Evolutionary conservation across 2,888 invertebrate genomes (phyloP).

Genomic region (Eupithecia abbreviata): DNA sequence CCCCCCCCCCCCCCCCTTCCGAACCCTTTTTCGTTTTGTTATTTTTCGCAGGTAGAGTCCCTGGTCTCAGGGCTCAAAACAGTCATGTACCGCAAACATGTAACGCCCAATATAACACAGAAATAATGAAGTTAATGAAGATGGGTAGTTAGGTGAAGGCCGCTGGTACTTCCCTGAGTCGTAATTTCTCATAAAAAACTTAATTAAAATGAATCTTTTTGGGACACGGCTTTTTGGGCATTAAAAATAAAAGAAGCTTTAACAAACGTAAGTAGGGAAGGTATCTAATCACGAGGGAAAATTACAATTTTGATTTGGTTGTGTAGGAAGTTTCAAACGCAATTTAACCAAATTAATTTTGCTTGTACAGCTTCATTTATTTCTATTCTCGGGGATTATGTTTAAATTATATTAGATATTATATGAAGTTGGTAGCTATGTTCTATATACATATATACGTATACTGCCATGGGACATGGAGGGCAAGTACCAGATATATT

Average conservation of each 20-base stretch:
- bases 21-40: neutral
- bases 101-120: slow-evolving; percentile 62
- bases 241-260: slow-evolving; percentile 64
- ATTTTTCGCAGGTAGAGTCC: neutral
- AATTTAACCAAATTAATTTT: neutral
- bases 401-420: neutral
- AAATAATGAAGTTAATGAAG: slow-evolving; percentile 77
- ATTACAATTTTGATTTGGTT: slow-evolving; percentile 20
- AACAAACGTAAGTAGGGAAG: slow-evolving; percentile 47
- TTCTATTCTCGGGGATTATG: neutral
- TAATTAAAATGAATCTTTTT: slow-evolving; percentile 80
- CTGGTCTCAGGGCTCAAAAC: neutral
- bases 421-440: neutral
- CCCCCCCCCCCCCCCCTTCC: too few relatives aligned
- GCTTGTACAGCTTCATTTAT: slow-evolving; percentile 5
- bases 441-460: too few relatives aligned
- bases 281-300: slow-evolving; percentile 51
- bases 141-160: slow-evolving; percentile 74
- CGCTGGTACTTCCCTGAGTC: slow-evolving; percentile 61
- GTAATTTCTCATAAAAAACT: slow-evolving; percentile 73
- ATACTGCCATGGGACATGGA: too few relatives aligned
- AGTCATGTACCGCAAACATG: slow-evolving; percentile 35
- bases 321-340: neutral
- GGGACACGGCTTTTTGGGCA: slow-evolving; percentile 64
- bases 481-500: too few relatives aligned